Evolutionary conservation across 2,888 invertebrate genomes (phyloP).

Genomic region (Apamea anceps): DNA sequence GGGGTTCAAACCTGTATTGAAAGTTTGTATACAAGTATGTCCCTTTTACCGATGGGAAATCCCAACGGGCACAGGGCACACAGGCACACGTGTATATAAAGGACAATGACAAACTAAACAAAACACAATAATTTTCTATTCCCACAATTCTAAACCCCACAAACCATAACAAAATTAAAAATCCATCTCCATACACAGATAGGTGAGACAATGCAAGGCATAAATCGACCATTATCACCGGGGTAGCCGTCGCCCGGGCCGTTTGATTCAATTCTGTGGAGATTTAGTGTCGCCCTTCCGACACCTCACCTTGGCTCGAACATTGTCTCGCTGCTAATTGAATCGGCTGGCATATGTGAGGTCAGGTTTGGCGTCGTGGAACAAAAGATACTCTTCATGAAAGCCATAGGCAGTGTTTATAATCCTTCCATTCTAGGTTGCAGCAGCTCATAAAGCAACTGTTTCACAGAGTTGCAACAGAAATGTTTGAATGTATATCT

Average conservation of each 20-base stretch:
- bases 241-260: slow-evolving; percentile 78
- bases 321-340: slow-evolving; percentile 56
- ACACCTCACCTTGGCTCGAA: slow-evolving; percentile 62
- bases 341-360: slow-evolving; percentile 49
- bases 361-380: slow-evolving; percentile 21
- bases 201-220: slow-evolving; percentile 77
- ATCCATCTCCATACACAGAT: slow-evolving; percentile 59
- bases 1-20: neutral
- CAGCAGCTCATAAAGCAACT: neutral
- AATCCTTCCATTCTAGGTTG: slow-evolving; percentile 9
- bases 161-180: slow-evolving; percentile 54
- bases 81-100: neutral
- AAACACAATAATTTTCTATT: neutral
- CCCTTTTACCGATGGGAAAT: neutral
- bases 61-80: neutral
- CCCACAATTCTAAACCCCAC: neutral
- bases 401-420: slow-evolving; percentile 7
- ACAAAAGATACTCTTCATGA: slow-evolving; percentile 34
- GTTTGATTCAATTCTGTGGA: slow-evolving; percentile 85
- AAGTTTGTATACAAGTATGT: neutral
- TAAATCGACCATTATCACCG: slow-evolving; percentile 85
- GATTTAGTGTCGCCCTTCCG: slow-evolving; percentile 77
- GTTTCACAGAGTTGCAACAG: neutral
- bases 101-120: neutral
- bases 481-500: neutral